Base-by-base conservation (phyloP, 1,140 invertebrate species). In the Bactericera cockerelli region DNA sequence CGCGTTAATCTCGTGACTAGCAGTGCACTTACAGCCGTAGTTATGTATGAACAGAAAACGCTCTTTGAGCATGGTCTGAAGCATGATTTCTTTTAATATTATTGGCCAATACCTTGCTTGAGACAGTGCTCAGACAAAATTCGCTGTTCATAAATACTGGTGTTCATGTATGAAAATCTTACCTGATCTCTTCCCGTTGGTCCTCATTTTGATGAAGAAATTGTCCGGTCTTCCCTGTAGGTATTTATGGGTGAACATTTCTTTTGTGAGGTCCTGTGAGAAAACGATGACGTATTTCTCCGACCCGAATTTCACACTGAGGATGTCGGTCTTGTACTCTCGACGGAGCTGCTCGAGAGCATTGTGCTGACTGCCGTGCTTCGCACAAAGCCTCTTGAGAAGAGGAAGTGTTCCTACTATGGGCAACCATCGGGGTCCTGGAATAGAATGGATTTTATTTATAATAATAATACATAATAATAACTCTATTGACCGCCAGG, bases 191-290 rank as follows among this genome's bases (percentile, higher is more conserved):
- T 78, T 77, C 22, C 84, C 85, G 69, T 88, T 76, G 36, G 82
- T 82, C 42, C 85, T 70, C 8, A 87, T 68, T 33, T 77, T 73
- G 31, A 81, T 72, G 63, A 88, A 87, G 65, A 84, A 85, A 59
- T 77, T 82, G 68, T 85, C 77, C 0, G 86, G 87, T 58, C 87
- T 70, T 0, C 79, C 84, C 62, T 84, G 80, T 64, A 80, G 89
- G 2, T 81, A 81, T 36, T 82, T 80, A 14, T 75, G 71, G 0
- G 70, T 71, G 28, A 87, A 75, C 4, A 86, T 75, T 62, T 81
- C 72, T 8, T 76, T 72, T 1, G 85, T 71, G 22, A 77, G 59
- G 14, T 76, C 74, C 56, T 74, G 74, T 0, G 79, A 79, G 26
- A 76, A 77, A 1, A 84, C 80, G 0, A 82, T 76, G 1, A 86